A percentile compares a stretch with the other conserved stretches of the same genome.
These are phyloP conservation scores for Rhea pennata DNA, from an alignment of 2,113 vertebrate genomes.

Conservation along the genomic window DNA sequence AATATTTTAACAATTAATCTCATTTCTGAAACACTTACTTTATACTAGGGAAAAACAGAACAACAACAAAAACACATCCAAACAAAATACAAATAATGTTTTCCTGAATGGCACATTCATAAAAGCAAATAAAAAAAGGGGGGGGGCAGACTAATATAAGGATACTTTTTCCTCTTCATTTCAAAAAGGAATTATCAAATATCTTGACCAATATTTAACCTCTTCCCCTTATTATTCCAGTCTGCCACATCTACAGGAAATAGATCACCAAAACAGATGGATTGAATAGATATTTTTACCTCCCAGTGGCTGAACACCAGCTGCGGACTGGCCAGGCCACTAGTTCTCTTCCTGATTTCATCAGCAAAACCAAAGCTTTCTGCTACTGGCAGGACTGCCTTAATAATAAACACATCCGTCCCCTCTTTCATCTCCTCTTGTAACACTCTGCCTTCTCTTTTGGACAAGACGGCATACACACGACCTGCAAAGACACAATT, in stretches of 20 bases:
- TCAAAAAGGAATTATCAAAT: background rate
- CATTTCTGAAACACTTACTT: background rate
- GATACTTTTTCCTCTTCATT: background rate
- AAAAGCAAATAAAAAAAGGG: background rate
- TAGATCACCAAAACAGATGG: slow-evolving; percentile 28
- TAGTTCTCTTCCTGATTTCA: slow-evolving; percentile 95
- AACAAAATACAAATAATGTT: background rate
- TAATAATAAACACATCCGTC: slow-evolving; percentile 94
- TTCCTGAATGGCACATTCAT: background rate
- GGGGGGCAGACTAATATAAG: background rate
- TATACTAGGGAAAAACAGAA: background rate
- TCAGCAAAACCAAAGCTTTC: slow-evolving; percentile 98
- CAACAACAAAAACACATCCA: background rate
- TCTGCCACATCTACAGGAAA: slow-evolving; percentile 30
- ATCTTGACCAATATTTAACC: slow-evolving; percentile 42
- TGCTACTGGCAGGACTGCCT: slow-evolving; percentile 92
- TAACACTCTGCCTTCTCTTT: slow-evolving; percentile 92
- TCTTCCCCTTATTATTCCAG: slow-evolving; percentile 38
- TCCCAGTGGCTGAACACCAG: slow-evolving; percentile 99
- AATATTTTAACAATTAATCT: background rate
- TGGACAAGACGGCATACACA: slow-evolving; percentile 92
- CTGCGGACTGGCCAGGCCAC: slow-evolving; percentile 95
- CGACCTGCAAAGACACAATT: slow-evolving; percentile 80
- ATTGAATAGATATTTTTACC: slow-evolving; percentile 75
- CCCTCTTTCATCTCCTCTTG: slow-evolving; percentile 98